Evolutionary conservation across 1,140 invertebrate species (phyloP).

Genomic region (Oncopeltus fasciatus): DNA sequence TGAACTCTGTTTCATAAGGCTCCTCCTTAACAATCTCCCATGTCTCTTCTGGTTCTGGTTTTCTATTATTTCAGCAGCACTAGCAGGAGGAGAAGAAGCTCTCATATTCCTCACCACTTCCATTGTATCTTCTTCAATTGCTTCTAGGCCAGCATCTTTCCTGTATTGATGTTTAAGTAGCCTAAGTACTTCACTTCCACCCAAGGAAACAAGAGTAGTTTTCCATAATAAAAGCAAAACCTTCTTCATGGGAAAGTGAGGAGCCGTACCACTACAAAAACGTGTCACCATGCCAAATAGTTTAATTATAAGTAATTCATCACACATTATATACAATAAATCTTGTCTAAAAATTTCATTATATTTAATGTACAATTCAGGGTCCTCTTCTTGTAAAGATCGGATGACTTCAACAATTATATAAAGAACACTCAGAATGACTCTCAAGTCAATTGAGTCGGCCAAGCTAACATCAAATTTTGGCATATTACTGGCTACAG

Average conservation of each 20-base stretch:
- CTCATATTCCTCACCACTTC: conserved; percentile 85
- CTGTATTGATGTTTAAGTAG: conserved; percentile 60
- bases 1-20: conserved; percentile 84
- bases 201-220: conserved; percentile 74
- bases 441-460: conserved; percentile 80
- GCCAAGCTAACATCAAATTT: conserved; percentile 80
- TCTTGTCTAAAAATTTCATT: conserved; percentile 66
- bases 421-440: conserved; percentile 85
- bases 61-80: conserved; percentile 81
- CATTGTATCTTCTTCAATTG: conserved; percentile 78
- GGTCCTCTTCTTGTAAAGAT: conserved; percentile 39
- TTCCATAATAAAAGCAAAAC: conserved; percentile 93
- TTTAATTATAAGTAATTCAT: conserved; percentile 76
- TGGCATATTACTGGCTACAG: conserved; percentile 58
- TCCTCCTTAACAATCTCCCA: conserved; percentile 45
- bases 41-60: conserved; percentile 57
- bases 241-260: conserved; percentile 97
- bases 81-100: conserved; percentile 85
- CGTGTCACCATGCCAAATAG: conserved; percentile 82
- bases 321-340: conserved; percentile 38
- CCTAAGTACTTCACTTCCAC: conserved; percentile 69
- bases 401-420: conserved; percentile 85
- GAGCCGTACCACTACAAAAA: conserved; percentile 84
- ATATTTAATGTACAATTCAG: conserved; percentile 51
- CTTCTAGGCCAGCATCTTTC: conserved; percentile 51